Conservation (phyloP, 2,888 invertebrate genomes). For the Diachrysia chrysitis region DNA sequence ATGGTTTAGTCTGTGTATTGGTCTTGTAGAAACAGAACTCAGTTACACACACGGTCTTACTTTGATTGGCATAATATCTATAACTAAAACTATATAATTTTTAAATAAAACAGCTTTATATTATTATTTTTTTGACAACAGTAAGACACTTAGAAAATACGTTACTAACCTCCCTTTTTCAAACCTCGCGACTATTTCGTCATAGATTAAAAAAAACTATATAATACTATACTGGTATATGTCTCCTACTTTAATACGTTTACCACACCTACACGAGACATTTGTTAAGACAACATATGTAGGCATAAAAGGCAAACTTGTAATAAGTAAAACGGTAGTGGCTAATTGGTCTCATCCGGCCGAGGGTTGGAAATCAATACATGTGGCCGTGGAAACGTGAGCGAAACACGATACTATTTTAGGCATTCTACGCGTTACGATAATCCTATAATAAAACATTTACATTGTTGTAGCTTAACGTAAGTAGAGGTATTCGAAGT, state of each 20-base stretch:
- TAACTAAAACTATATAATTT: too few species aligned
- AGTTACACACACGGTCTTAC: too few species aligned
- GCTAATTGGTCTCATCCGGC: conserved; percentile 45
- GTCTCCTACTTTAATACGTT: neutral
- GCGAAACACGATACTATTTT: conserved; percentile 32
- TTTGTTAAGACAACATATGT: neutral
- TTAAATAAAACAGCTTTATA: too few species aligned
- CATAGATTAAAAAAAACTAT: too few species aligned
- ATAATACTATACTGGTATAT: too few species aligned
- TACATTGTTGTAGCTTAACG: neutral
- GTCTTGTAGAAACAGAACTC: too few species aligned
- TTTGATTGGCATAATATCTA: too few species aligned
- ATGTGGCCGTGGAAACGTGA: conserved; percentile 45
- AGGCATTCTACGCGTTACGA: neutral
- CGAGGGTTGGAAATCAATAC: conserved; percentile 43
- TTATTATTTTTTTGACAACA: too few species aligned
- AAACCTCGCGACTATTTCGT: too few species aligned
- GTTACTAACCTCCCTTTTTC: too few species aligned
- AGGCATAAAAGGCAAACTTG: conserved; percentile 9
- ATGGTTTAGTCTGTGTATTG: too few species aligned
- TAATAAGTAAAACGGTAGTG: conserved; percentile 14
- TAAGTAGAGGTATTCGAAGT: neutral
- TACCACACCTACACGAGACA: neutral
- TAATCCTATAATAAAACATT: neutral
- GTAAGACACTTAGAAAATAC: too few species aligned